These are phyloP conservation scores for Aphelocoma coerulescens DNA, from an alignment of 2,113 vertebrate genomes.

Conservation along the genomic window DNA sequence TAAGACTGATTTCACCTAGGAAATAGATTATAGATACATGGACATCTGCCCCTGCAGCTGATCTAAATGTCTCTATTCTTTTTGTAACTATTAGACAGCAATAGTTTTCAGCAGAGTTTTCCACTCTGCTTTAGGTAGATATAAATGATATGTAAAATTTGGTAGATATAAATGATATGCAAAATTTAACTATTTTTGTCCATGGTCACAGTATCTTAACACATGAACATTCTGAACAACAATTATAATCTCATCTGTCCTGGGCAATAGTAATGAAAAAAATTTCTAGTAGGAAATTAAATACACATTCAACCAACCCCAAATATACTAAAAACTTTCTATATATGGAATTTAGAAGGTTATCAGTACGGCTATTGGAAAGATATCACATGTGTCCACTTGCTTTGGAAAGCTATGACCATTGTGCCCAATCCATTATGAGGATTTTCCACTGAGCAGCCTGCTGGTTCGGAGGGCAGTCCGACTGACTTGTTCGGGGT, in stretches of 20 bases:
- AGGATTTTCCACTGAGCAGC: background rate
- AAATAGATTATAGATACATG: background rate
- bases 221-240: background rate
- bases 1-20: background rate
- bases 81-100: background rate
- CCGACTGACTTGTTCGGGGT: background rate
- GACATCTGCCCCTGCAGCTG: background rate
- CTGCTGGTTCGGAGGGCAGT: fast-evolving
- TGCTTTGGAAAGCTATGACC: background rate
- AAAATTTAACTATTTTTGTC: background rate
- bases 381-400: fast-evolving
- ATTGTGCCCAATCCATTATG: background rate
- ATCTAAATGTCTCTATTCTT: background rate
- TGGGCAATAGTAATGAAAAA: background rate
- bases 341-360: background rate
- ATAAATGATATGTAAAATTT: background rate
- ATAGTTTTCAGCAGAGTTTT: background rate
- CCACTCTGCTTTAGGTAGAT: background rate
- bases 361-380: background rate
- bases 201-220: background rate
- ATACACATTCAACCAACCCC: background rate
- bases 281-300: background rate
- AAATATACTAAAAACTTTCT: background rate
- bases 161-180: background rate
- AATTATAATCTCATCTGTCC: background rate